Percentiles rank a stretch among this genome's conserved stretches.
phyloP scores from a whole-genome alignment of 2,797 vertebrate genomes.

The Phoebastria nigripes region DNA sequence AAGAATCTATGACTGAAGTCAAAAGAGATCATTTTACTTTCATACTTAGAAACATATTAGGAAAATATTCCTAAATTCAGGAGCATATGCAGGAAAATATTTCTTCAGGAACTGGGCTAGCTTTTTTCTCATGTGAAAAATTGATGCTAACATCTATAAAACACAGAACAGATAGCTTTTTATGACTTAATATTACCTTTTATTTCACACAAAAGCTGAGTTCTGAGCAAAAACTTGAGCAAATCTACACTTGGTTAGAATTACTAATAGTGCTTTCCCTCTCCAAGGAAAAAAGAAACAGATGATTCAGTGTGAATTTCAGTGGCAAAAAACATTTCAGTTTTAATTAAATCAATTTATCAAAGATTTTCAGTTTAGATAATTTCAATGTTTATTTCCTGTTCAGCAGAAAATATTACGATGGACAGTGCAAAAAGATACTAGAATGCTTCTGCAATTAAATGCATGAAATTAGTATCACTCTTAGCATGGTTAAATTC shows the following conservation, averaged over 20 bases:
- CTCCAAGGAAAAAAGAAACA: neutral
- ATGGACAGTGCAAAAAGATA: neutral
- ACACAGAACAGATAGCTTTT: neutral
- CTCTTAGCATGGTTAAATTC: neutral
- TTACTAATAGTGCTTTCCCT: neutral
- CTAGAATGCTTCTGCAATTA: neutral
- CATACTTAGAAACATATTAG: neutral
- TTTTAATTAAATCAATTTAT: constrained; percentile 44
- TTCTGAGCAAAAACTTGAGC: neutral
- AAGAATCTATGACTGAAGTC: neutral
- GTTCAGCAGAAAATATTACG: neutral
- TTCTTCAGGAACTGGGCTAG: neutral
- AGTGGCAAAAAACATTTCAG: neutral
- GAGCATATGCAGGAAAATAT: neutral
- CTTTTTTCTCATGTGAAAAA: neutral
- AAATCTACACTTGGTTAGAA: neutral
- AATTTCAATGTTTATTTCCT: neutral
- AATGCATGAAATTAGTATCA: neutral
- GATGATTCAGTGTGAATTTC: neutral
- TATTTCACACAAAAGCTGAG: neutral
- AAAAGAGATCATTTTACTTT: neutral
- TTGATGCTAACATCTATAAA: neutral
- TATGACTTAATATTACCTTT: neutral
- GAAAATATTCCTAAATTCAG: neutral
- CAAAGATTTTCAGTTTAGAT: constrained; percentile 3